Evolutionary conservation across 2,113 vertebrate genomes (phyloP).

Genomic region (Marmota monax): DNA sequence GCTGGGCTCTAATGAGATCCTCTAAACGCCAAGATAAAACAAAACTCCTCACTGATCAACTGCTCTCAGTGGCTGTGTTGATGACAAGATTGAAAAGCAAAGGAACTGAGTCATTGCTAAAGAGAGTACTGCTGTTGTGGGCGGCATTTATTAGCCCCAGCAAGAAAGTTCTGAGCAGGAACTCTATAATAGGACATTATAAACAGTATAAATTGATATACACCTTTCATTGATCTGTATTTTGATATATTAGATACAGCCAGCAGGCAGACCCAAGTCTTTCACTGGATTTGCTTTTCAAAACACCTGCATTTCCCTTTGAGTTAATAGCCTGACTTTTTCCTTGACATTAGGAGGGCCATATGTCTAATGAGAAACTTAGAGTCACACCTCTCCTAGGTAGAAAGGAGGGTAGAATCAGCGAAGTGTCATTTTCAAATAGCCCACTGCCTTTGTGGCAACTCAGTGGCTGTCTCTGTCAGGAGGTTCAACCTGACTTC

Average conservation of each 20-base stretch:
- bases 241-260: slow-evolving; percentile 41
- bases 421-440: background rate
- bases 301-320: slow-evolving; percentile 9
- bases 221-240: slow-evolving; percentile 55
- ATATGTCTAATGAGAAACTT: background rate
- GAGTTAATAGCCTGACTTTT: background rate
- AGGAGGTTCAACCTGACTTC: background rate
- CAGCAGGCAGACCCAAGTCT: slow-evolving; percentile 13
- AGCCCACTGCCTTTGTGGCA: background rate
- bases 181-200: background rate
- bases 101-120: background rate
- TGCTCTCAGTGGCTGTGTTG: background rate
- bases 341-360: background rate
- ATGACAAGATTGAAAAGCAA: slow-evolving; percentile 58
- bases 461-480: background rate
- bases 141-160: slow-evolving; percentile 14
- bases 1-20: slow-evolving; percentile 19
- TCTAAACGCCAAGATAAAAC: slow-evolving; percentile 67
- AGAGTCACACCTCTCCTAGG: background rate
- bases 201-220: background rate
- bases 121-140: background rate
- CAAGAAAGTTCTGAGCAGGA: slow-evolving; percentile 19
- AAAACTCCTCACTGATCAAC: slow-evolving; percentile 38
- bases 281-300: background rate
- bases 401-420: slow-evolving; percentile 28